Evolutionary conservation across 2,888 invertebrate genomes (phyloP), one percentile per base, ranked within the genome.

Genomic region (Cheilosia soror): DNA sequence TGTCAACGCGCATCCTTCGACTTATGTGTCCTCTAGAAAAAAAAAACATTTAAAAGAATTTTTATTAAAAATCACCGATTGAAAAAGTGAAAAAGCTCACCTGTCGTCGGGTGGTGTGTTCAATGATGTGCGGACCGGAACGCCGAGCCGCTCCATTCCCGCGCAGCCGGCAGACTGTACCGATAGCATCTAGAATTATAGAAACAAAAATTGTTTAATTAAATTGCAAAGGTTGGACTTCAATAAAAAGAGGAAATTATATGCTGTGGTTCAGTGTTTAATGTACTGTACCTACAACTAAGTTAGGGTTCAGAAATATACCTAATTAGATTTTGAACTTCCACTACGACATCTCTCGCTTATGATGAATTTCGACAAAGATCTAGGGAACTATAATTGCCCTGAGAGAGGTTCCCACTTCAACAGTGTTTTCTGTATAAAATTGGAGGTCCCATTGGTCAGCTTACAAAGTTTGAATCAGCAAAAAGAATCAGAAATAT

Each of bases 121-220:
- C 89, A 93, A 90, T 88, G 93, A 91, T 90, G 91, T 93, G 93
- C 92, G 92, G 92, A 92, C 92, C 90, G 93, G 93, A 92, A 92
- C 93, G 93, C 93, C 93, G 92, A 94, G 94, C 94, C 94, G 94
- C 94, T 94, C 94, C 95, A 95, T 95, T 93, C 94, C 94, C 94
- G 94, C 94, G 94, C 94, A 94, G 94, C 94, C 94, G 94, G 94
- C 94, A 93, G 94, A 94, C 94, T 95, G 95, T 93, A 95, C 94
- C 94, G 94, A 94, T 94, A 95, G 94, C 95, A 95, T 95, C 95
- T 95, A 93, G 90, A 94, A 93, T 44, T 6, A 27, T 29, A 55
- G 20, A 5, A 37, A 44, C 53, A 33, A 11, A 0, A 7, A 31
- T 2, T 31, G 3, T 15, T 47, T 47, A 2, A 15, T 15, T 44